Base-by-base conservation (phyloP, 2,113 vertebrate species). In the Takifugu bimaculatus region DNA sequence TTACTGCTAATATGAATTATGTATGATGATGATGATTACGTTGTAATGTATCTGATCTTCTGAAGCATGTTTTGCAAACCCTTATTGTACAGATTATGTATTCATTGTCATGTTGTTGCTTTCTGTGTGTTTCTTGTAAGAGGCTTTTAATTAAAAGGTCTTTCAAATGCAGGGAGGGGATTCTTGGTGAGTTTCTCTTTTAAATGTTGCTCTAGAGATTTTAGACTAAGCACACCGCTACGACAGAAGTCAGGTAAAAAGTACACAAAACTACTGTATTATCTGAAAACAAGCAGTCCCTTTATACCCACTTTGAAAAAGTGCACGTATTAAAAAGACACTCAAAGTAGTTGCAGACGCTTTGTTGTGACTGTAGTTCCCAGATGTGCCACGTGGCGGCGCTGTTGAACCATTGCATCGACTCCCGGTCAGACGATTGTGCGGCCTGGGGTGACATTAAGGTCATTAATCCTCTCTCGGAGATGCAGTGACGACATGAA, bases 131-230 rank as follows among this genome's bases (percentile, higher is more conserved):
- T 90, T 85, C 74, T 81, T 87, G 81, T 88, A 85, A 72, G 74
- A 87, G 68, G 86, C 85, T 91, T 92, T 90, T 84, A 81, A 89
- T 90, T 89, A 92, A 92, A 88, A 88, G 72, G 73, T 39, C 35
- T 39, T 39, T 39, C 7, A 39, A 39, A 39, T 39, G 35, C 35
- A 39, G 35, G 20, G 20, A 20, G 20, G 20, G 20, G 11, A 10
- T 39, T 39, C 9, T 39, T 32, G 3, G 28, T 2, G 28, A 5
- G 29, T 32, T 6, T 32, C 29, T 32, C 7, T 4, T 32, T 32
- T 32, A 32, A 32, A 32, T 32, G 29, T 6, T 32, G 29, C 29
- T 32, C 7, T 32, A 32, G 5, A 32, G 29, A 29, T 29, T 32
- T 32, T 32, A 32, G 29, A 32, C 29, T 32, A 6, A 4, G 4